Conservation (phyloP, 2,888 invertebrate genomes). For the Epirrita christyi region DNA sequence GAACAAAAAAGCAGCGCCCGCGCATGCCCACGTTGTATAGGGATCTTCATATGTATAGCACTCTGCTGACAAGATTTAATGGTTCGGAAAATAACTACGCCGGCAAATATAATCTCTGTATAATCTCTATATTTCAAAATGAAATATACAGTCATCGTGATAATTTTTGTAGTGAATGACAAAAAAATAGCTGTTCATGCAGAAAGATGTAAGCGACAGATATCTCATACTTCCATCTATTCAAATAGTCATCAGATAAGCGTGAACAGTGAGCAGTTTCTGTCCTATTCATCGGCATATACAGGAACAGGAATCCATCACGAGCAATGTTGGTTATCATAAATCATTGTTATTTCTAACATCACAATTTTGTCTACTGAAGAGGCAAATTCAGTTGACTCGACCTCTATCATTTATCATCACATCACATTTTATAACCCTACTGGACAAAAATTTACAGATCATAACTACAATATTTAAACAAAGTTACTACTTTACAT, state of each 20-base stretch:
- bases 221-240: constrained; percentile 39
- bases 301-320: background rate
- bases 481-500: no score
- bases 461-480: no score
- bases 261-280: constrained; percentile 12
- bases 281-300: background rate
- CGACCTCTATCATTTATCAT: background rate
- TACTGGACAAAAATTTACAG: no score
- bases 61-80: constrained; percentile 70
- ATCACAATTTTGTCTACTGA: no score
- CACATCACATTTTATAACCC: background rate
- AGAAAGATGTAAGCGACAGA: constrained; percentile 13
- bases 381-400: no score
- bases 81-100: constrained; percentile 73
- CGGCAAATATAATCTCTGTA: constrained; percentile 52
- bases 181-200: constrained; percentile 8
- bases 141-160: constrained; percentile 54
- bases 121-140: no score
- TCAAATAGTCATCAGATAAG: constrained; percentile 51
- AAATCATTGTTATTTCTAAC: background rate
- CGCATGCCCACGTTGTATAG: constrained; percentile 74
- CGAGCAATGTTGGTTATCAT: background rate
- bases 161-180: constrained; percentile 26
- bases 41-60: constrained; percentile 60
- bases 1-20: constrained; percentile 65